Percentiles rank a stretch among this genome's conserved stretches.
Evolutionary conservation across 2,797 vertebrate species (phyloP).

Genomic region (Salarias fasciatus): DNA sequence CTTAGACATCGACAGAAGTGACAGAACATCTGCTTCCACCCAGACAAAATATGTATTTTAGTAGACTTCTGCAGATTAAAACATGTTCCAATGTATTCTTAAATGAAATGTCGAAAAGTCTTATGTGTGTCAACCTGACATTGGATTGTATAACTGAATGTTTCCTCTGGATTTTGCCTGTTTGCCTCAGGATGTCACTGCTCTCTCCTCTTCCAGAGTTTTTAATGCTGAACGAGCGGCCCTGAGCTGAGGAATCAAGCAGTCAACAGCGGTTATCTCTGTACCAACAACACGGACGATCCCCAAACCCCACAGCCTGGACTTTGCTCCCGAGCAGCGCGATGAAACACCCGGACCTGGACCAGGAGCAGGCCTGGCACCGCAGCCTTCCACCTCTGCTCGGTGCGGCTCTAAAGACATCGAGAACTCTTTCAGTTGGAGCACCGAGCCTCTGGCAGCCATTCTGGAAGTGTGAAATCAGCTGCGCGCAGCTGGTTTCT

Average conservation of each 20-base stretch:
- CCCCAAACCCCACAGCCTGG: conserved; percentile 30
- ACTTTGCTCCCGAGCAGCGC: conserved; percentile 14
- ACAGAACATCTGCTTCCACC: too few relatives aligned
- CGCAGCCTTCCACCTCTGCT: conserved; percentile 38
- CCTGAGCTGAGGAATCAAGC: conserved; percentile 29
- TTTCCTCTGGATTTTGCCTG: conserved; percentile 8
- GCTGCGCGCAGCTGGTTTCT: conserved; percentile 20
- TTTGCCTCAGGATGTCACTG: conserved; percentile 19
- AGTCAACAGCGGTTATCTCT: conserved; percentile 32
- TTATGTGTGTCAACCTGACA: too few relatives aligned
- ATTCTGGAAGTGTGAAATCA: conserved; percentile 49
- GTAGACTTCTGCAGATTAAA: too few relatives aligned
- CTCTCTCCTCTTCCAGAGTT: conserved; percentile 61
- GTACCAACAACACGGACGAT: conserved; percentile 35
- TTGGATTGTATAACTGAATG: background rate
- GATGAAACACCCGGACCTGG: conserved; percentile 38
- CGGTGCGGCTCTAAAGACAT: conserved; percentile 26
- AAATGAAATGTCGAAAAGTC: too few relatives aligned
- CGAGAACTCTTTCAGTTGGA: conserved; percentile 32
- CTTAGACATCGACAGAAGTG: too few relatives aligned
- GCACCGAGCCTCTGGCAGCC: conserved; percentile 36
- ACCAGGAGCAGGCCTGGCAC: conserved; percentile 26
- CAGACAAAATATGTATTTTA: too few relatives aligned
- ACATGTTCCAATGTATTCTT: too few relatives aligned
- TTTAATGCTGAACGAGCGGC: conserved; percentile 33